Conservation (phyloP, 2,113 vertebrate genomes). For the Brachionichthys hirsutus region DNA sequence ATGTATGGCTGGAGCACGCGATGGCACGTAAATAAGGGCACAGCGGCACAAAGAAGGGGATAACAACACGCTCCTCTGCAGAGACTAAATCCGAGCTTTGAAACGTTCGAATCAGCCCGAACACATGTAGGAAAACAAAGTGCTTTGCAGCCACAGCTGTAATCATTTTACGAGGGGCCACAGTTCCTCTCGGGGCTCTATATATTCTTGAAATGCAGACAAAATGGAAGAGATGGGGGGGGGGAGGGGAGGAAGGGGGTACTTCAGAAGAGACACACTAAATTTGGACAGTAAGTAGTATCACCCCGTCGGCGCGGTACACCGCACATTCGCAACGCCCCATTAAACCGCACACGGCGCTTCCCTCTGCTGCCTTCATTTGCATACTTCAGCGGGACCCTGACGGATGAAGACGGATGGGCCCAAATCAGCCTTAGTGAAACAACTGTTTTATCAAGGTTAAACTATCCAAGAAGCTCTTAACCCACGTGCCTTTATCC, state of each 20-base stretch:
- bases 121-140: constrained; percentile 47
- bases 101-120: constrained; percentile 54
- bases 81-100: constrained; percentile 45
- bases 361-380: constrained; percentile 85
- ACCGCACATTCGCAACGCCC: constrained; percentile 84
- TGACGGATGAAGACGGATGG: constrained; percentile 98
- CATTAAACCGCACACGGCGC: constrained; percentile 87
- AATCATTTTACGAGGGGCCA: constrained; percentile 69
- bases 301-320: constrained; percentile 82
- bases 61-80: constrained; percentile 38
- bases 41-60: constrained; percentile 44
- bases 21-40: constrained; percentile 58
- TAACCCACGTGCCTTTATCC: constrained; percentile 82
- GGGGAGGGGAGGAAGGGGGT: constrained; percentile 8
- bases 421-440: constrained; percentile 88
- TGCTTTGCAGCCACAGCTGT: constrained; percentile 60
- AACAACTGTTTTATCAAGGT: constrained; percentile 99
- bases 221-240: constrained; percentile 39
- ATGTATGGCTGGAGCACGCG: constrained; percentile 53
- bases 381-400: constrained; percentile 87
- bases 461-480: constrained; percentile 87
- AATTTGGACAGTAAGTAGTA: constrained; percentile 86
- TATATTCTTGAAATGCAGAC: constrained; percentile 66
- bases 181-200: constrained; percentile 55
- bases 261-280: constrained; percentile 76